Percentiles rank a stretch among this genome's conserved stretches.
Evolutionary conservation across 1,140 invertebrate species (phyloP).

Genomic region (Zaprionus camerounensis): DNA sequence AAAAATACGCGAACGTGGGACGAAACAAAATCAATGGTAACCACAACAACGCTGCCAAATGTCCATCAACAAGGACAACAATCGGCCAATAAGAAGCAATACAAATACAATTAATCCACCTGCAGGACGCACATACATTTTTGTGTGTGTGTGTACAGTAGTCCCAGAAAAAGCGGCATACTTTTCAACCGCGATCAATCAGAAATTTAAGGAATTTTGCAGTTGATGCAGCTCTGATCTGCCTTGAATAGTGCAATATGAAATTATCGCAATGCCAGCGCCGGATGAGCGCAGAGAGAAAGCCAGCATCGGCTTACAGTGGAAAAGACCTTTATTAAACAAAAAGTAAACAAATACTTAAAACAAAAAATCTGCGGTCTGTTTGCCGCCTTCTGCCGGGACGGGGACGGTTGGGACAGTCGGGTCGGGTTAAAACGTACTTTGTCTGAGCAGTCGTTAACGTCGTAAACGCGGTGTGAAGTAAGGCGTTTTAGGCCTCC

Average conservation of each 20-base stretch:
- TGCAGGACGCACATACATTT: constrained; percentile 7
- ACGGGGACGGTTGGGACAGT: neutral
- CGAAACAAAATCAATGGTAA: constrained; percentile 17
- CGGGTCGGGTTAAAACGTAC: constrained; percentile 15
- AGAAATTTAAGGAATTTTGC: neutral
- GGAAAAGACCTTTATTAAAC: neutral
- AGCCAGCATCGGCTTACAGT: neutral
- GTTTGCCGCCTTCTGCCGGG: neutral
- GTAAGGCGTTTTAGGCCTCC: constrained; percentile 5
- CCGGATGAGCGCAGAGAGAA: neutral
- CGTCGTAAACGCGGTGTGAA: constrained; percentile 41
- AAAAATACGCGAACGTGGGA: neutral
- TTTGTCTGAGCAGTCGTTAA: constrained; percentile 49
- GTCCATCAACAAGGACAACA: constrained; percentile 12
- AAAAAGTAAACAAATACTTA: constrained; percentile 1
- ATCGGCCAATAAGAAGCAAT: constrained; percentile 53
- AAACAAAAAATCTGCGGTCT: constrained; percentile 5
- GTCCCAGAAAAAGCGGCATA: neutral
- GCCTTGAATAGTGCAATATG: neutral
- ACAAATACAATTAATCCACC: constrained; percentile 73
- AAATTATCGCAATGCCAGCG: neutral
- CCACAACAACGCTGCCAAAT: constrained; percentile 23
- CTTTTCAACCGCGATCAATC: constrained; percentile 10
- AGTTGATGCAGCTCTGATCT: neutral
- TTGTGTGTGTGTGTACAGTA: neutral